phyloP scores from a whole-genome alignment of 2,113 vertebrate species.

The Peromyscus polionotus region DNA sequence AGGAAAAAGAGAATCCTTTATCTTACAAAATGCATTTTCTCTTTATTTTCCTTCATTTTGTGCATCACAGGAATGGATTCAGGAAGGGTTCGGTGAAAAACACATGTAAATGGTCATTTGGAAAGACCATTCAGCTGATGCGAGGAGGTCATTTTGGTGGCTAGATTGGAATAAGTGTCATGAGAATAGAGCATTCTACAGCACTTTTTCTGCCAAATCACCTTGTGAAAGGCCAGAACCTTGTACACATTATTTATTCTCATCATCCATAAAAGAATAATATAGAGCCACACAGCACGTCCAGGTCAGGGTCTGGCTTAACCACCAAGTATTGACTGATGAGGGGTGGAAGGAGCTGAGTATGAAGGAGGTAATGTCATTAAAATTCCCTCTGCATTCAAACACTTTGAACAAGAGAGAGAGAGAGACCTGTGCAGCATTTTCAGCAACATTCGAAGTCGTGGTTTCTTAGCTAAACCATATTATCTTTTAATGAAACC shows the following conservation, averaged over 20 bases:
- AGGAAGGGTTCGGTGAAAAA: conserved; percentile 57
- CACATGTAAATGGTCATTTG: conserved; percentile 68
- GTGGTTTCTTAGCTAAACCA: background rate
- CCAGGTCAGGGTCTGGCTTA: background rate
- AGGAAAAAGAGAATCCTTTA: conserved; percentile 69
- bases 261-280: conserved; percentile 7
- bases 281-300: conserved; percentile 10
- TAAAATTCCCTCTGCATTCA: conserved; percentile 6
- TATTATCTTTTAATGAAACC: conserved; percentile 19
- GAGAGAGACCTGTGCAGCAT: background rate
- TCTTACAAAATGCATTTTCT: conserved; percentile 61
- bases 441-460: background rate
- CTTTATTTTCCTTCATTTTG: conserved; percentile 70
- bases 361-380: background rate
- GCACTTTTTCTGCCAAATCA: background rate
- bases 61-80: conserved; percentile 36
- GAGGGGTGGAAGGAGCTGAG: background rate
- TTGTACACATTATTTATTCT: conserved; percentile 54
- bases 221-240: conserved; percentile 21
- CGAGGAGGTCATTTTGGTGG: conserved; percentile 27
- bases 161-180: conserved; percentile 18
- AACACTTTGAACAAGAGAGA: background rate
- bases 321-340: background rate
- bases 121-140: conserved; percentile 42
- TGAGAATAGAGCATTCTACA: background rate